These are phyloP conservation scores for Centroberyx gerrardi DNA, from an alignment of 2,797 vertebrate species.

Conservation along the genomic window DNA sequence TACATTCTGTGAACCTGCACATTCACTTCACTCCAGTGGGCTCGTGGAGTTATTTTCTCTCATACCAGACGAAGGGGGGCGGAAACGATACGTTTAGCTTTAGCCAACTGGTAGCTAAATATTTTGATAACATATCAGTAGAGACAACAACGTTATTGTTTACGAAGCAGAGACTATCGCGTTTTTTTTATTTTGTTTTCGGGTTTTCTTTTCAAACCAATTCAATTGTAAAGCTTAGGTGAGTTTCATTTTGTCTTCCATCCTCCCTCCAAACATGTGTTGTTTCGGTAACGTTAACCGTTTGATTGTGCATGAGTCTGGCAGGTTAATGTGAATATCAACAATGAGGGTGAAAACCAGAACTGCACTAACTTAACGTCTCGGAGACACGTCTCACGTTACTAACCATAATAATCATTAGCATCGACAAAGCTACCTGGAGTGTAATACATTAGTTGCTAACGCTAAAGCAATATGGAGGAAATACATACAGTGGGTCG, in stretches of 20 bases:
- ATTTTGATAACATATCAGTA: constrained; percentile 44
- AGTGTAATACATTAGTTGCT: constrained; percentile 1
- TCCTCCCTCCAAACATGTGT: constrained; percentile 48
- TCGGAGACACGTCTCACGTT: neutral
- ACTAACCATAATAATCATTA: rapidly evolving
- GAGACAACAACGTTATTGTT: neutral
- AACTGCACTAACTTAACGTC: neutral
- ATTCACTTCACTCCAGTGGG: neutral
- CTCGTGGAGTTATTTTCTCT: constrained; percentile 11
- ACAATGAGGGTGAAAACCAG: neutral
- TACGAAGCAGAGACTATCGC: neutral
- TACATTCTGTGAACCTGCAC: constrained; percentile 7
- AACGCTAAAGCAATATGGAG: constrained; percentile 72
- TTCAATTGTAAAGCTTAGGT: constrained; percentile 62
- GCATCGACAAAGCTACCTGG: neutral
- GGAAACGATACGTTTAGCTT: constrained; percentile 63
- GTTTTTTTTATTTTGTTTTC: constrained; percentile 17
- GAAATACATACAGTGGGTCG: constrained; percentile 28
- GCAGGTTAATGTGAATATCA: constrained; percentile 2
- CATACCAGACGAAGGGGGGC: constrained; percentile 70
- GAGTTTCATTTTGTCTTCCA: constrained; percentile 62
- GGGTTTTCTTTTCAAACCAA: constrained; percentile 16
- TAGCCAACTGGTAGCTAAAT: constrained; percentile 45
- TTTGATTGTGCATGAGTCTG: constrained; percentile 48
- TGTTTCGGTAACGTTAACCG: constrained; percentile 36